phyloP scores from a whole-genome alignment of 2,113 vertebrate species.

The Rallus limicola region DNA sequence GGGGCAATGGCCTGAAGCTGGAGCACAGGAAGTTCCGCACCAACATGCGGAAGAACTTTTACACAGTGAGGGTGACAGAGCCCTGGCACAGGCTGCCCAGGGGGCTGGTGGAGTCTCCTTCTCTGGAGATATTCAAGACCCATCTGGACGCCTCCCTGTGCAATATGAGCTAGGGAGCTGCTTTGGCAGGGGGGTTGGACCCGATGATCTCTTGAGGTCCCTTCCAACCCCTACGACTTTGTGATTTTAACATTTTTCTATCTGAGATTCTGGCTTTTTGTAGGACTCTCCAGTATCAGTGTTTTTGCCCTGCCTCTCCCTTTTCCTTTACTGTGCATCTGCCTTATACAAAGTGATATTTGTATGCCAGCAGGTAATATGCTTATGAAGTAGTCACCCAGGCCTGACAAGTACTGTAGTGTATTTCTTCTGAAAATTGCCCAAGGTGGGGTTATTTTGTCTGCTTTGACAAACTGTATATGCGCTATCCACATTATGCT shows the following conservation, averaged over 20 bases:
- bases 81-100: no score
- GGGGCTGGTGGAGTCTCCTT: no score
- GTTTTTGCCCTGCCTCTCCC: not conserved
- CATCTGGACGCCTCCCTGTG: no score
- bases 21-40: no score
- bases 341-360: slow-evolving; percentile 55
- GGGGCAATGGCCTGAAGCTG: no score
- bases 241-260: not conserved
- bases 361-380: slow-evolving; percentile 41
- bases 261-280: not conserved
- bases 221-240: no score
- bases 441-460: slow-evolving; percentile 37
- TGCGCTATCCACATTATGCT: not conserved
- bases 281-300: not conserved
- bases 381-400: slow-evolving; percentile 19
- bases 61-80: no score
- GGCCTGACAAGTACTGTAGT: slow-evolving; percentile 49
- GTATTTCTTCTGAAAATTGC: slow-evolving; percentile 48
- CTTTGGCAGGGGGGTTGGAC: no score
- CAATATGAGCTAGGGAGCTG: no score
- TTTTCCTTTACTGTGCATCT: not conserved
- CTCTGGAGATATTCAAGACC: no score
- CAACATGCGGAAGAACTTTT: no score
- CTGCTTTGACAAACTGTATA: slow-evolving; percentile 43
- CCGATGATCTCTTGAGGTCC: no score